Base-by-base conservation (phyloP, 2,113 vertebrate genomes). In the Opisthocomus hoazin region DNA sequence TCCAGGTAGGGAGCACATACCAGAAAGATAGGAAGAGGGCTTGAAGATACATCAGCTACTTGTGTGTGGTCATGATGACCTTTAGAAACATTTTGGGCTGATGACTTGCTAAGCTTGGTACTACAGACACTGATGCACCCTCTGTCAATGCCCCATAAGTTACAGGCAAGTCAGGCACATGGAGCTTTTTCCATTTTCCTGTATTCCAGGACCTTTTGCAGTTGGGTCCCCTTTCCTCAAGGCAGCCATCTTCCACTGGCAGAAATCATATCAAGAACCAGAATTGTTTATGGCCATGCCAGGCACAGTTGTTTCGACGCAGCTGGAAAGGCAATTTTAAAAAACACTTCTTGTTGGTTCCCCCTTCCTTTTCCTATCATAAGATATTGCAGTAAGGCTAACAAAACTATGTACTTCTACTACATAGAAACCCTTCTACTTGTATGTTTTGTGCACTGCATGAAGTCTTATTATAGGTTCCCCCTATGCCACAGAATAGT, bases 81-180 rank as follows among this genome's bases (percentile, higher is more conserved):
- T 20, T 10, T 0, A 51, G 56, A 30, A 82, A 50, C 5, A 36
- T 39, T 45, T 36, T 18, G 11, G 29, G 32, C 41, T 71, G 26
- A 79, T 13, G 19, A 68, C 29, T 68, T 71, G 5, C 39, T 80
- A 41, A 46, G 29, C 6, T 46, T 56, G 2, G 4, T 71, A 29
- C 11, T 75, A 29, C 24, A 84, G 29, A 63, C n/a, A 39, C 9
- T 22, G 12, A 77, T 37, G 22, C 2, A 29, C 4, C 12, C 12
- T 46, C 21, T 19, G 9, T 16, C 27, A 23, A 2, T 14, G 9
- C 1, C 43, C 21, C 4, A 0, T 5, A 29, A 65, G 9, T 51
- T 53, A 70, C 36, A 81, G 14, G 2, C 2, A 7, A 57, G 19
- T 24, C 17, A 34, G 26, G 10, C 16, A 58, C 13, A 8, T 3